Evolutionary conservation across 2,888 invertebrate species (phyloP).

Genomic region (Drosophila siamana): DNA sequence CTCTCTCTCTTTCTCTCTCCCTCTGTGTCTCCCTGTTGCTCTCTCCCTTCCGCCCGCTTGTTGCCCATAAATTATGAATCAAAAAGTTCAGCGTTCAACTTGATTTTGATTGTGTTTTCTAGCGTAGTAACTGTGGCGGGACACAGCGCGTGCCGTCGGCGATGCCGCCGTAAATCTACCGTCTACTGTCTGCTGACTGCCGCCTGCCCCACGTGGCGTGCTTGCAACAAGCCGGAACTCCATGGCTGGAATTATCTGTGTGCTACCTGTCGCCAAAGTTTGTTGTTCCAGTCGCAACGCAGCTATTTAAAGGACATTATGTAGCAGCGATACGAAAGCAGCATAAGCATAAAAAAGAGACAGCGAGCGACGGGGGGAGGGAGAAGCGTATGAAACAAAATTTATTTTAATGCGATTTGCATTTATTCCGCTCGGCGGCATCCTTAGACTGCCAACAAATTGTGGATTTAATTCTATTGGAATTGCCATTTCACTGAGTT

Average conservation of each 20-base stretch:
- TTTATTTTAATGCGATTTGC: slow-evolving; percentile 80
- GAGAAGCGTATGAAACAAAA: slow-evolving; percentile 52
- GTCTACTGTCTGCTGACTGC: no score
- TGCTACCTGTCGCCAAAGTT: slow-evolving; percentile 70
- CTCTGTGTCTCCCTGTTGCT: not conserved
- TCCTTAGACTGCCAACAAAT: slow-evolving; percentile 45
- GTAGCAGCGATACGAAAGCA: slow-evolving; percentile 42
- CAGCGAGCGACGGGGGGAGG: no score
- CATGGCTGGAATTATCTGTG: slow-evolving; percentile 38
- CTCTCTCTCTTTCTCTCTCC: not conserved
- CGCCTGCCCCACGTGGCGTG: no score
- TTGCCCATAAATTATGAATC: slow-evolving; percentile 79
- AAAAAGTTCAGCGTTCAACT: slow-evolving; percentile 79
- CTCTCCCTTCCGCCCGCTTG: no score
- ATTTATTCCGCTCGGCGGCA: slow-evolving; percentile 69
- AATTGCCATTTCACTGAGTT: slow-evolving; percentile 54
- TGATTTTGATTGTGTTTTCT: slow-evolving; percentile 75
- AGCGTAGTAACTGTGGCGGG: slow-evolving; percentile 54
- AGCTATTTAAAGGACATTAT: slow-evolving; percentile 72
- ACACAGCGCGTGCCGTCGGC: slow-evolving; percentile 37
- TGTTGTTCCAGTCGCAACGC: slow-evolving; percentile 25
- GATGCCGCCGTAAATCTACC: slow-evolving; percentile 24
- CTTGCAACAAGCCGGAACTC: slow-evolving; percentile 23
- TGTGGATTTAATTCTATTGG: slow-evolving; percentile 65
- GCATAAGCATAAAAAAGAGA: no score